Evolutionary conservation across 2,797 vertebrate species (phyloP).

Genomic region (Micropoecilia bifurca): DNA sequence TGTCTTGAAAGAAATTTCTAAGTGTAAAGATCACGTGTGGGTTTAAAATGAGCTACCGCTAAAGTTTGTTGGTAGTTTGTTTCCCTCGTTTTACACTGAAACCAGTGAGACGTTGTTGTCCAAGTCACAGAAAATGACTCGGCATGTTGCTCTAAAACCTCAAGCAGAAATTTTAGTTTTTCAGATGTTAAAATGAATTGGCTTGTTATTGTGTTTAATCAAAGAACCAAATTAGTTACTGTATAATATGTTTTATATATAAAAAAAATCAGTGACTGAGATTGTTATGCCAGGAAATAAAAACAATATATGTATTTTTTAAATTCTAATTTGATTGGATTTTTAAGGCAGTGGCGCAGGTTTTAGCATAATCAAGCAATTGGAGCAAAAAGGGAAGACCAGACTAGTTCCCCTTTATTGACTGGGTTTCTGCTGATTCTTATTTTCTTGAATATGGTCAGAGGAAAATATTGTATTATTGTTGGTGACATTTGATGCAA

Average conservation of each 20-base stretch:
- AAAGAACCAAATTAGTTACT: not conserved
- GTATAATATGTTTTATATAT: not conserved
- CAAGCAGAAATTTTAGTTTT: not conserved
- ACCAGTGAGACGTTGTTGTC: not conserved
- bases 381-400: not conserved
- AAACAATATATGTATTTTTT: not conserved
- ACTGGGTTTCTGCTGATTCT: not conserved
- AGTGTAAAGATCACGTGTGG: not conserved
- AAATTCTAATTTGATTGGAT: not conserved
- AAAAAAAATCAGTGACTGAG: not conserved
- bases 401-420: not conserved
- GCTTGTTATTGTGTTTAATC: not conserved
- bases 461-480: not conserved
- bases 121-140: not conserved
- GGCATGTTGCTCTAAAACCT: not conserved
- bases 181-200: not conserved
- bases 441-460: not conserved
- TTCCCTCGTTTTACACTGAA: not conserved
- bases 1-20: not conserved
- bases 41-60: not conserved
- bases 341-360: not conserved
- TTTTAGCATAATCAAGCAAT: not conserved
- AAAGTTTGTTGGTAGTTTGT: not conserved
- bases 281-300: not conserved
- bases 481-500: not conserved